These are phyloP conservation scores for Chouioia cunea DNA, from an alignment of 2,888 invertebrate genomes.

Conservation along the genomic window DNA sequence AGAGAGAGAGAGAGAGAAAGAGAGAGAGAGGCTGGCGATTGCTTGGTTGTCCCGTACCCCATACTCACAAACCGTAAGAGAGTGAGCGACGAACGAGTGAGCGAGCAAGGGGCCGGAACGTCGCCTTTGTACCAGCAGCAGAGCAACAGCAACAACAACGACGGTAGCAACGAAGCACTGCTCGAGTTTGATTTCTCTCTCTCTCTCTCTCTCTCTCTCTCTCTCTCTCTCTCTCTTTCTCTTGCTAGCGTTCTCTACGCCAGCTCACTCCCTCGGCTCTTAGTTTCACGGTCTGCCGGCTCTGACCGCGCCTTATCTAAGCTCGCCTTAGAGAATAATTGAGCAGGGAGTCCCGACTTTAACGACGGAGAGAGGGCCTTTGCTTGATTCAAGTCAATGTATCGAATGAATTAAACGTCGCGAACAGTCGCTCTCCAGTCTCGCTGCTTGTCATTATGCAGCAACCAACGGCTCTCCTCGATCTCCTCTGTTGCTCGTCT, in stretches of 20 bases:
- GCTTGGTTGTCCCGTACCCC: constrained; percentile 25
- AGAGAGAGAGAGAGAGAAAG: neutral
- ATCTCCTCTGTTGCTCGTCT: constrained; percentile 14
- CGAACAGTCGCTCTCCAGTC: neutral
- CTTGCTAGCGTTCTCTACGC: too few species aligned
- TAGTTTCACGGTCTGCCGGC: constrained; percentile 61
- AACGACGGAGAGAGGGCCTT: constrained; percentile 25
- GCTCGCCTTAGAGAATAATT: constrained; percentile 51
- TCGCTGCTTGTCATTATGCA: constrained; percentile 44
- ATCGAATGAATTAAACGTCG: constrained; percentile 48
- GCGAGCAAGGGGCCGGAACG: constrained; percentile 36
- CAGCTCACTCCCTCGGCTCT: constrained; percentile 47
- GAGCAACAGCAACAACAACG: neutral
- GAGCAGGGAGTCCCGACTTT: constrained; percentile 26
- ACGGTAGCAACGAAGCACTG: constrained; percentile 10
- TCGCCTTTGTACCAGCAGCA: constrained; percentile 36
- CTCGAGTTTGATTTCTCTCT: constrained; percentile 38
- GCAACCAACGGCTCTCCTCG: neutral
- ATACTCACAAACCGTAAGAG: constrained; percentile 35
- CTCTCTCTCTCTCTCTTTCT: neutral
- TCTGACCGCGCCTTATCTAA: constrained; percentile 62
- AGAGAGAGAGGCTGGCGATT: constrained; percentile 13
- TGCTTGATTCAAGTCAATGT: constrained; percentile 43
- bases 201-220: constrained; percentile 16
- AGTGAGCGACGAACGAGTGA: constrained; percentile 9